Evolutionary conservation across 2,113 vertebrate species (phyloP), one percentile per base, ranked within the genome.

Genomic region (Lophius piscatorius): DNA sequence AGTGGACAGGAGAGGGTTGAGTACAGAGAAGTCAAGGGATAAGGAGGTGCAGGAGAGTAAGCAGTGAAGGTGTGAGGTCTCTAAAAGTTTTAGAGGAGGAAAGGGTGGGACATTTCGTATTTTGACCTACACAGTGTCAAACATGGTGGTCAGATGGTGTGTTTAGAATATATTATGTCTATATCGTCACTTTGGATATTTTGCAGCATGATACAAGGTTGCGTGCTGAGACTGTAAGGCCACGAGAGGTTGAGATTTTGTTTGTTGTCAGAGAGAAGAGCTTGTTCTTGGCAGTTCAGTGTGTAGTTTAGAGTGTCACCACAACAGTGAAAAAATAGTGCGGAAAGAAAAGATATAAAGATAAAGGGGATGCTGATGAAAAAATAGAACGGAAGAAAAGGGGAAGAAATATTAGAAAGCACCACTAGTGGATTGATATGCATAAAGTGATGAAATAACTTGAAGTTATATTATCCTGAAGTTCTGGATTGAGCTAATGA

Each of bases 111-210:
- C 26, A 40, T 70, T 4, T 45, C 51, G 52, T 57, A 16, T 35
- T 87, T 87, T 84, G 76, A 84, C 73, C 40, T 21, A n/a, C 4
- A 50, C 6, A n/a, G 33, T 40, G 75, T 80, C 78, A 88, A 85
- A 83, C 63, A 85, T 31, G 39, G 23, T 49, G 14, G 20, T 41
- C 52, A 23, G 35, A 9, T 16, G 13, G 59, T 63, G 9, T 14
- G 3, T 22, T 50, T 21, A 17, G 10, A 36, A 13, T n/a, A 6
- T n/a, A 9, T 11, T 7, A 12, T 24, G 28, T 26, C 39, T 12
- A 40, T 18, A 9, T 47, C 9, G 4, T 49, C 3, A 33, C 0
- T 7, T 22, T 40, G 5, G 39, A 24, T n/a, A 24, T 9, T 41
- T 55, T 36, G 23, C 7, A 31, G 9, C 8, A 13, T 29, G 13